Evolutionary conservation across 2,113 vertebrate species (phyloP).

Genomic region (Capricornis sumatraensis): DNA sequence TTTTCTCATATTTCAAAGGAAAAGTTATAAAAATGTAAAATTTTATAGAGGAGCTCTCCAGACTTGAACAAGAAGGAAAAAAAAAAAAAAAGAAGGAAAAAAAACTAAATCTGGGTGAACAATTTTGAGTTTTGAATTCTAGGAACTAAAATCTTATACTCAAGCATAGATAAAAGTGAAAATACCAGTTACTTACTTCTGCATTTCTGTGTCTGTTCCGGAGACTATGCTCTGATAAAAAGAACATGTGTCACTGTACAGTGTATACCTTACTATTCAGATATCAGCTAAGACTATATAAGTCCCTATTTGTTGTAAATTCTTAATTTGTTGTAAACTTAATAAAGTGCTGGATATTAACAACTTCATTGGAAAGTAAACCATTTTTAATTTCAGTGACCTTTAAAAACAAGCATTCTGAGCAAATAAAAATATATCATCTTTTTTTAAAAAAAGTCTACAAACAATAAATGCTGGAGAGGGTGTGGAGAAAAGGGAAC

Average conservation of each 20-base stretch:
- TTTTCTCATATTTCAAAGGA: conserved; percentile 47
- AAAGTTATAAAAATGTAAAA: conserved; percentile 36
- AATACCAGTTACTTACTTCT: not conserved
- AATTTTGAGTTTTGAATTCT: conserved; percentile 20
- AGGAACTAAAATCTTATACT: not conserved
- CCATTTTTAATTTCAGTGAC: conserved; percentile 1
- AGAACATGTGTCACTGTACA: not conserved
- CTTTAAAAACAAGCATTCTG: conserved; percentile 20
- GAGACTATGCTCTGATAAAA: not conserved
- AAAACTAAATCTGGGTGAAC: not conserved
- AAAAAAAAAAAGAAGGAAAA: not conserved
- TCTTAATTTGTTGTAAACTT: conserved; percentile 36
- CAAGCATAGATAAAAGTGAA: not conserved
- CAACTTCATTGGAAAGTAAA: conserved; percentile 28
- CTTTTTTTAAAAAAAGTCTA: not conserved
- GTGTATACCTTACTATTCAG: not conserved
- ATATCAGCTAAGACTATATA: not conserved
- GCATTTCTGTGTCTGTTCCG: not conserved
- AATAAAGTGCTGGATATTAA: conserved; percentile 42
- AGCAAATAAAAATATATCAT: conserved; percentile 55
- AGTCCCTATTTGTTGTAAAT: not conserved
- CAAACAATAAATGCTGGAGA: not conserved
- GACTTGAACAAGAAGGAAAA: not conserved
- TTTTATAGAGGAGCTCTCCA: not conserved
- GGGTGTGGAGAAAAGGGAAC: not conserved